phyloP scores from a whole-genome alignment of 2,797 vertebrate species.

The Basileuterus tristriatus region DNA sequence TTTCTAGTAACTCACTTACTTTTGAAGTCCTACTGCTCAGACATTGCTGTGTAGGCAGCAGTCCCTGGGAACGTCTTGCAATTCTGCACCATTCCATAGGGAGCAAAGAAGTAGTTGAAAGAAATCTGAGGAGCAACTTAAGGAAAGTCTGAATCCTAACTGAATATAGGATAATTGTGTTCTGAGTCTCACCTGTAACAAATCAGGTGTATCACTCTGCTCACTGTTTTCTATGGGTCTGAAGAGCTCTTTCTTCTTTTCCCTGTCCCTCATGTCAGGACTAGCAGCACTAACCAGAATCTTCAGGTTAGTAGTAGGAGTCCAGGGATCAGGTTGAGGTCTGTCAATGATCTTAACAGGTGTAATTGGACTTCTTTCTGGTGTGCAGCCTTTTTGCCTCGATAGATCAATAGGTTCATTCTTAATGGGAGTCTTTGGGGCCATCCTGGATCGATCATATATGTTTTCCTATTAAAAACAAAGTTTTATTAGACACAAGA shows the following conservation, averaged over 20 bases:
- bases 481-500: constrained; percentile 29
- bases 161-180: neutral
- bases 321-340: constrained; percentile 85
- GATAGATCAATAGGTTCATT: constrained; percentile 76
- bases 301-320: constrained; percentile 92
- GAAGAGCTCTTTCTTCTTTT: constrained; percentile 92
- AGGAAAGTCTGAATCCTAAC: neutral
- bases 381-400: constrained; percentile 75
- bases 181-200: constrained; percentile 75
- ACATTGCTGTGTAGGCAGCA: neutral
- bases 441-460: constrained; percentile 80
- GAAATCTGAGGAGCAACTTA: neutral
- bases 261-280: constrained; percentile 90
- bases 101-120: neutral
- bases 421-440: constrained; percentile 83
- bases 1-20: neutral
- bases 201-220: constrained; percentile 70
- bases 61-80: neutral
- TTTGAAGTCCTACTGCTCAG: neutral
- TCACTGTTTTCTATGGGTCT: constrained; percentile 88
- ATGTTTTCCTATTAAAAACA: constrained; percentile 86
- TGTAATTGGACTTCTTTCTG: constrained; percentile 84
- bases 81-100: neutral
- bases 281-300: constrained; percentile 92
- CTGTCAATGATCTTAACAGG: constrained; percentile 84